Percentiles rank a stretch among this genome's conserved stretches.
These are phyloP conservation scores for Sula dactylatra DNA, from an alignment of 2,113 vertebrate species.

Conservation along the genomic window DNA sequence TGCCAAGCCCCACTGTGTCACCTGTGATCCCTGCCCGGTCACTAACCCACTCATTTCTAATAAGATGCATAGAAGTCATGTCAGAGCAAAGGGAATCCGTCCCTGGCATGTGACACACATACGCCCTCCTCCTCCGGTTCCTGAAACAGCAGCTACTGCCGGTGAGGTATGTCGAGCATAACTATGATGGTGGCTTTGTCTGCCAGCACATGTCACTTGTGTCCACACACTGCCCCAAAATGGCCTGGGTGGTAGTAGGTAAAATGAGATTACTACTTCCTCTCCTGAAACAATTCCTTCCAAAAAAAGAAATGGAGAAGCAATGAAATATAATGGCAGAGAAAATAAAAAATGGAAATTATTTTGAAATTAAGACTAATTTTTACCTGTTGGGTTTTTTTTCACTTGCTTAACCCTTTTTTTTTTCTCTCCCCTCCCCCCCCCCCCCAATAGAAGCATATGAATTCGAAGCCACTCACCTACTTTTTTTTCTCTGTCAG, in stretches of 20 bases:
- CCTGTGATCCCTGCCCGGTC: background rate
- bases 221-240: background rate
- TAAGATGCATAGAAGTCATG: background rate
- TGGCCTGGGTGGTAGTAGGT: background rate
- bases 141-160: background rate
- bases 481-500: background rate
- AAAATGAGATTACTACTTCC: background rate
- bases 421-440: no score
- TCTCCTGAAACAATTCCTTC: background rate
- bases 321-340: background rate
- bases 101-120: rapidly evolving
- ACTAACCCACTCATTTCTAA: background rate
- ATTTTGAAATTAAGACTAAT: background rate
- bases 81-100: background rate
- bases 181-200: background rate
- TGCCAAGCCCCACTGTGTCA: background rate
- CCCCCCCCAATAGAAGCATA: background rate
- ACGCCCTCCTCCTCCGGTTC: rapidly evolving
- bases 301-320: background rate
- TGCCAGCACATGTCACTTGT: rapidly evolving
- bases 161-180: background rate
- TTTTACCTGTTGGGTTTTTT: background rate
- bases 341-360: background rate
- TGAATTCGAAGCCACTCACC: background rate
- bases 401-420: background rate